Percentiles rank a stretch among this genome's conserved stretches.
Conservation (phyloP, 2,113 vertebrate species). For the Syngnathoides biaculeatus region DNA sequence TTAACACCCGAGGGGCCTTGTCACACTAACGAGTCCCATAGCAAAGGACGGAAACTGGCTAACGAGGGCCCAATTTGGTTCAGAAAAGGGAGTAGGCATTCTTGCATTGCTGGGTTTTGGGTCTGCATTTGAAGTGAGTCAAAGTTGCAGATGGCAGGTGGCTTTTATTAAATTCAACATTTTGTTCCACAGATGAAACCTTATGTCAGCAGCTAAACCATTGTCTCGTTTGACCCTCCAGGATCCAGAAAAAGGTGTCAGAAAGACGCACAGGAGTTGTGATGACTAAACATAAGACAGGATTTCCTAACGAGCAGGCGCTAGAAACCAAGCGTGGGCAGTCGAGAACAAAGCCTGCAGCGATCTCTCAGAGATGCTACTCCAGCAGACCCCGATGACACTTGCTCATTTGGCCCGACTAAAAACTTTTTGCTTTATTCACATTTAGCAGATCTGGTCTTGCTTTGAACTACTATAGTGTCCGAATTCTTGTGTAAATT, state of each 20-base stretch:
- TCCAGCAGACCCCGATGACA: constrained; percentile 52
- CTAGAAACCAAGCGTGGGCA: constrained; percentile 35
- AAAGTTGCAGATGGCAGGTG: too few relatives aligned
- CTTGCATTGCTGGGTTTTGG: too few relatives aligned
- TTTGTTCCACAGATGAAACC: not conserved
- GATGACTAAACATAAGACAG: constrained; percentile 21
- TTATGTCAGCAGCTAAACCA: not conserved
- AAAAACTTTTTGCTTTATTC: constrained; percentile 27
- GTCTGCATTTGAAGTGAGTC: too few relatives aligned
- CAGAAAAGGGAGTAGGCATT: too few relatives aligned
- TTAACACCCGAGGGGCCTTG: not conserved
- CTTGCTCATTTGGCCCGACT: constrained; percentile 46
- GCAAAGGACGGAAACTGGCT: not conserved
- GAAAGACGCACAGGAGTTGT: constrained; percentile 22
- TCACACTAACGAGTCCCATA: not conserved
- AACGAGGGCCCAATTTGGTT: too few relatives aligned
- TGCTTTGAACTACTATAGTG: not conserved
- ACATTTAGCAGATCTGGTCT: constrained; percentile 16
- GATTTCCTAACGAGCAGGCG: constrained; percentile 13
- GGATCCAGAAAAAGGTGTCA: constrained; percentile 56
- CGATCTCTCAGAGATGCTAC: constrained; percentile 42
- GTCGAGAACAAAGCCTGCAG: constrained; percentile 53
- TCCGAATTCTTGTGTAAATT: not conserved
- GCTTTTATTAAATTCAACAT: not conserved
- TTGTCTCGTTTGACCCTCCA: constrained; percentile 35